A percentile compares a stretch with the other conserved stretches of the same genome.
Conservation (phyloP, 2,797 vertebrate species). For the Gorsachius magnificus region DNA sequence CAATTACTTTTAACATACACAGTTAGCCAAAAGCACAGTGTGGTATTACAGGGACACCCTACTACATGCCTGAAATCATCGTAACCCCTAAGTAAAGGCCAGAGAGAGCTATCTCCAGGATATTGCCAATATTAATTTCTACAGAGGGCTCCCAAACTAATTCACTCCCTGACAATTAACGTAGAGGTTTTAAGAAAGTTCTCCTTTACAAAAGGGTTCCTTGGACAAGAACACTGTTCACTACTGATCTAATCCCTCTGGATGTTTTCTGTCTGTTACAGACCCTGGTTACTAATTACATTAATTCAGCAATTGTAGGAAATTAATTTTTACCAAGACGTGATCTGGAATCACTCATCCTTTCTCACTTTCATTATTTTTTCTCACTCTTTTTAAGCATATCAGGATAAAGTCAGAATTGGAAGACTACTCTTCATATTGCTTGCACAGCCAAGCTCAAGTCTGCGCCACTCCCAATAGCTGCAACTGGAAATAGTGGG, state of each 20-base stretch:
- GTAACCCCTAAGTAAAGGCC: neutral
- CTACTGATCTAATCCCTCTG: neutral
- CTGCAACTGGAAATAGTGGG: neutral
- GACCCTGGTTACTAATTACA: neutral
- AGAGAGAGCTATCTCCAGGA: neutral
- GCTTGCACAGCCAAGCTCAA: neutral
- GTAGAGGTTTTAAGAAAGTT: neutral
- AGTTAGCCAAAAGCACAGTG: neutral
- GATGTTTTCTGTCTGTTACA: neutral
- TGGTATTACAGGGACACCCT: neutral
- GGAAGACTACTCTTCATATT: neutral
- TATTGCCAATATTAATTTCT: rapidly evolving
- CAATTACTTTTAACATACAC: neutral
- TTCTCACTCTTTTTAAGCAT: neutral
- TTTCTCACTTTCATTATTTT: neutral
- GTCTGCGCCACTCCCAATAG: neutral
- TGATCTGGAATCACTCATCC: neutral
- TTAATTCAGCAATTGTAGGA: constrained; percentile 6
- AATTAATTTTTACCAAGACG: neutral
- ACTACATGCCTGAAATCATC: neutral
- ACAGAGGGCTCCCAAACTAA: neutral
- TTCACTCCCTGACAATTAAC: neutral
- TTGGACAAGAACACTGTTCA: neutral
- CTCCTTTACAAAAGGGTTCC: neutral
- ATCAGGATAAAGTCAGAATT: neutral